A percentile compares a stretch with the other conserved stretches of the same genome.
These are phyloP conservation scores for Dasysyrphus albostriatus DNA, from an alignment of 2,888 invertebrate species.

Conservation along the genomic window DNA sequence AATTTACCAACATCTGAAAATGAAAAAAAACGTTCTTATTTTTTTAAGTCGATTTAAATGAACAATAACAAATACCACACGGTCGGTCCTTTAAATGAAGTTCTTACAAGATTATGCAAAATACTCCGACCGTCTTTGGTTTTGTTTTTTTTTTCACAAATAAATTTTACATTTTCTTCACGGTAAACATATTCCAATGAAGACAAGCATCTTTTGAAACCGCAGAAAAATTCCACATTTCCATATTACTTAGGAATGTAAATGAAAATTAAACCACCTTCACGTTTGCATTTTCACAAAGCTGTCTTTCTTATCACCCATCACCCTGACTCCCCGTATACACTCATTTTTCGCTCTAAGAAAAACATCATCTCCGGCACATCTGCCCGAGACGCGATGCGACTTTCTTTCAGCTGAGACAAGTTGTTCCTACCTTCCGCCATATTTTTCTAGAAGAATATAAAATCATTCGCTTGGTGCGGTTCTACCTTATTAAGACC, in stretches of 20 bases:
- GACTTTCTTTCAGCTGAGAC: conserved; percentile 17
- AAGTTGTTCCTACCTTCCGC: conserved; percentile 22
- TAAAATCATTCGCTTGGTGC: conserved; percentile 67
- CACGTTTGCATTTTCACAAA: conserved; percentile 61
- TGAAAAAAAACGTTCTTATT: not conserved
- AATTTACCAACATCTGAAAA: not conserved
- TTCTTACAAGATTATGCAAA: conserved; percentile 68
- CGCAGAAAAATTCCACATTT: conserved; percentile 71
- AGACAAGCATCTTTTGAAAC: conserved; percentile 60
- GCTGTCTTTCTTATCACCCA: conserved; percentile 44
- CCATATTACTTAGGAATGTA: conserved; percentile 75
- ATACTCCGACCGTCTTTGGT: conserved; percentile 33
- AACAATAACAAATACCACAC: conserved; percentile 21
- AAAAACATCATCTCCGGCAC: conserved; percentile 51
- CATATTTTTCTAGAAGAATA: conserved; percentile 73
- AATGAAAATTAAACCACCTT: conserved; percentile 76
- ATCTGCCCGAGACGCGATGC: conserved; percentile 58
- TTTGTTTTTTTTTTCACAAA: conserved; percentile 34
- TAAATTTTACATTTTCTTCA: conserved; percentile 26
- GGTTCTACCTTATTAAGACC: conserved; percentile 67
- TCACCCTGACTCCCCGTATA: conserved; percentile 15
- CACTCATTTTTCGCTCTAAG: not conserved
- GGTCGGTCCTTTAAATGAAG: conserved; percentile 40
- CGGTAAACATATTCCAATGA: conserved; percentile 22
- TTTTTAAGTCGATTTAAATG: conserved; percentile 14